phyloP scores from a whole-genome alignment of 2,888 invertebrate species.

The Scaptodrosophila latifasciaeformis region DNA sequence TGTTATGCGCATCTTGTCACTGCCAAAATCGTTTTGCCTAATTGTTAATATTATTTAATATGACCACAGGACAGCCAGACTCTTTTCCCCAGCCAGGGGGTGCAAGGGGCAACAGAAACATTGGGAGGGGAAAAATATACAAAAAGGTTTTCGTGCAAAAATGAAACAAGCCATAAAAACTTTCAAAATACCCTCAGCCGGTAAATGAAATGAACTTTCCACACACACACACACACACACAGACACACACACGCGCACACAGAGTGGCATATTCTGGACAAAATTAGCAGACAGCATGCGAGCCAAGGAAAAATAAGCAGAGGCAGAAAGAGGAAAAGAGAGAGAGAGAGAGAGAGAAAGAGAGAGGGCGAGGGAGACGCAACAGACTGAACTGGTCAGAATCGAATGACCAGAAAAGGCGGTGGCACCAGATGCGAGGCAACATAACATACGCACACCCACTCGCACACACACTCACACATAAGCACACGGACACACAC shows the following conservation, averaged over 20 bases:
- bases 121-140: too few species aligned
- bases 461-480: background rate
- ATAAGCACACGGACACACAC: background rate
- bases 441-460: background rate
- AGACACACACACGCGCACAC: slow-evolving; percentile 7
- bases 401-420: background rate
- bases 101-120: background rate
- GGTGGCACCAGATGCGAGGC: background rate
- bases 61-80: background rate
- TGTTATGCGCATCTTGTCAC: too few species aligned
- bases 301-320: slow-evolving; percentile 3
- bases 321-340: background rate
- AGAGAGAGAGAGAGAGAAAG: too few species aligned
- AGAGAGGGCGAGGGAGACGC: too few species aligned
- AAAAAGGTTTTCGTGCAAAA: slow-evolving; percentile 17
- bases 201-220: slow-evolving; percentile 10
- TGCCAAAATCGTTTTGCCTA: too few species aligned
- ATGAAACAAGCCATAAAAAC: slow-evolving; percentile 16
- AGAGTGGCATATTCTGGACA: slow-evolving; percentile 6
- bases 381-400: too few species aligned
- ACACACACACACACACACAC: background rate
- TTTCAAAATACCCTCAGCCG: slow-evolving; percentile 6
- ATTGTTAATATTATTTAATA: background rate
- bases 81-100: background rate
- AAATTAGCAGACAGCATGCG: slow-evolving; percentile 23